Percentiles rank a stretch among this genome's conserved stretches.
phyloP scores from a whole-genome alignment of 92 coral and sea anemone genomes.

The Diadumene lineata region DNA sequence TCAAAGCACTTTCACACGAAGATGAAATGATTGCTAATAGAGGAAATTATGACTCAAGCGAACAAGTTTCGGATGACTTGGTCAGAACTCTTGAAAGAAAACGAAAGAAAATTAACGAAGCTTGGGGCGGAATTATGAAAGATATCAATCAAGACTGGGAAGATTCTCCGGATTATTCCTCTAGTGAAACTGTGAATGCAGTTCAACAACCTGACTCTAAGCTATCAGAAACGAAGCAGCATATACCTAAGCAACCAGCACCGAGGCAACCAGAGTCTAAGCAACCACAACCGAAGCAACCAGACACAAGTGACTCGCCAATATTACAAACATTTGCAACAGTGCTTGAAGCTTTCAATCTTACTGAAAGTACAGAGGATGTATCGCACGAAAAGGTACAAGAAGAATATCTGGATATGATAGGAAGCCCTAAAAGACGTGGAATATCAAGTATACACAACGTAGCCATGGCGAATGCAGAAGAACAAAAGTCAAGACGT shows the following conservation, averaged over 20 bases:
- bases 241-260: too few species aligned
- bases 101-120: conserved; percentile 18
- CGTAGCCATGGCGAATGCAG: not conserved
- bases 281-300: not conserved
- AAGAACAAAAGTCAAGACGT: not conserved
- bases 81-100: conserved; percentile 16
- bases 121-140: conserved; percentile 27
- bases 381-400: not conserved
- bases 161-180: not conserved
- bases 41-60: not conserved
- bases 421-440: not conserved
- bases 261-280: too few species aligned
- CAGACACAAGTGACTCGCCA: not conserved
- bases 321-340: not conserved
- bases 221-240: not conserved
- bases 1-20: not conserved
- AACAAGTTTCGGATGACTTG: conserved; percentile 5
- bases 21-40: not conserved
- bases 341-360: not conserved
- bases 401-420: not conserved
- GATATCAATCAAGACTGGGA: conserved; percentile 17
- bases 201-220: not conserved
- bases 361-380: not conserved
- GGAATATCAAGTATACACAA: not conserved
- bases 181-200: conserved; percentile 10